Percentiles rank a stretch among this genome's conserved stretches.
Conservation (phyloP, 2,797 vertebrate genomes). For the Peromyscus attwateri region DNA sequence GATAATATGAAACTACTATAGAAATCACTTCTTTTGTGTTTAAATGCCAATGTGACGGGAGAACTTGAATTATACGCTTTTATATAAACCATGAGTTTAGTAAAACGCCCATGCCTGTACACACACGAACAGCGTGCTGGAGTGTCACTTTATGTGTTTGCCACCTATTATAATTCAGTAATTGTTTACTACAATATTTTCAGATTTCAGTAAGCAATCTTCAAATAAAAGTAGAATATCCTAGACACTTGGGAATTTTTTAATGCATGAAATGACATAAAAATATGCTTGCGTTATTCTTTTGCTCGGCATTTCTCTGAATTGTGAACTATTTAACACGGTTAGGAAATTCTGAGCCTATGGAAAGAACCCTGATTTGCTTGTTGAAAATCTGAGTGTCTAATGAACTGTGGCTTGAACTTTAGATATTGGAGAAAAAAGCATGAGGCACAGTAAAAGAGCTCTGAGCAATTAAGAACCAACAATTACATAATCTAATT, state of each 20-base stretch:
- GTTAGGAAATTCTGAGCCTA: constrained; percentile 9
- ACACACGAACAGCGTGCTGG: not conserved
- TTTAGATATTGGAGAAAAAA: constrained; percentile 64
- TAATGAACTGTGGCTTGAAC: constrained; percentile 52
- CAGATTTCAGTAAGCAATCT: constrained; percentile 31
- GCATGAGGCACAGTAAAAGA: not conserved
- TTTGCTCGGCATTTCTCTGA: constrained; percentile 54
- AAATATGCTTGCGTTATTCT: constrained; percentile 35
- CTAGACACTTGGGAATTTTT: not conserved
- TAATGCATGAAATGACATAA: not conserved
- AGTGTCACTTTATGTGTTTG: not conserved
- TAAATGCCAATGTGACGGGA: constrained; percentile 59
- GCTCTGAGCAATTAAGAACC: constrained; percentile 54
- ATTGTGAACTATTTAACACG: not conserved
- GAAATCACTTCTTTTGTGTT: constrained; percentile 25
- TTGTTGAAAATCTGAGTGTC: constrained; percentile 62
- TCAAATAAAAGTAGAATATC: constrained; percentile 39
- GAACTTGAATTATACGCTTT: constrained; percentile 35
- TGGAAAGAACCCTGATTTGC: constrained; percentile 39
- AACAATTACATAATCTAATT: constrained; percentile 55
- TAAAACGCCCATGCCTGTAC: not conserved
- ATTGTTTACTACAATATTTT: constrained; percentile 12
- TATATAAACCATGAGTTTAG: not conserved
- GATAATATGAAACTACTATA: constrained; percentile 50
- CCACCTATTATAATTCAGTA: not conserved